These are phyloP conservation scores for Diglossa cyanea DNA, from an alignment of 2,797 vertebrate genomes.

Conservation along the genomic window DNA sequence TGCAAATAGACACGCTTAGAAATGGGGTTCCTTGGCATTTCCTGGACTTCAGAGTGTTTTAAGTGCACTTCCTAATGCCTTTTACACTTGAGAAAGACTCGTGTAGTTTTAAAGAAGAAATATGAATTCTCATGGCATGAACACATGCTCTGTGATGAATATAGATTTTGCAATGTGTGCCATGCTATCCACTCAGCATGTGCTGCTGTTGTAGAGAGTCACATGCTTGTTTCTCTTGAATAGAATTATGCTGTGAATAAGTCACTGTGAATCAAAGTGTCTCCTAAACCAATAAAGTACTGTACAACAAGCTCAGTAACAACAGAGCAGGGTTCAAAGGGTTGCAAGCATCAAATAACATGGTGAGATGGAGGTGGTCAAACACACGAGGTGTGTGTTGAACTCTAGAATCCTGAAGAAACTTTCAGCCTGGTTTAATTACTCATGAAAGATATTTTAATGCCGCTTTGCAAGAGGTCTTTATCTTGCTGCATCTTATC, in stretches of 20 bases:
- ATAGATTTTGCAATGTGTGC: neutral
- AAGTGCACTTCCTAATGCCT: neutral
- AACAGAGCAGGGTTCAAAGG: neutral
- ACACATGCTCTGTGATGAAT: neutral
- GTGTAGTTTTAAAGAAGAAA: neutral
- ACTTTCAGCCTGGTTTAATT: neutral
- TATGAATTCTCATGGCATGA: neutral
- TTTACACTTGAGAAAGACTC: neutral
- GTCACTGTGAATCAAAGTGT: neutral
- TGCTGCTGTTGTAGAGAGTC: neutral
- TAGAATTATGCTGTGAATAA: neutral
- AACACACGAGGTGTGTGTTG: neutral
- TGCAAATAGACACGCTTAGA: neutral
- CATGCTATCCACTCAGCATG: neutral
- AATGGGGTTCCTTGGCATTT: slow-evolving; percentile 28
- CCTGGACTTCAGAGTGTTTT: slow-evolving; percentile 1
- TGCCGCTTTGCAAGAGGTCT: neutral
- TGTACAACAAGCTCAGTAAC: neutral
- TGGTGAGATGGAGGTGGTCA: neutral
- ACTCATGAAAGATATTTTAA: neutral
- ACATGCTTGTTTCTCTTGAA: neutral
- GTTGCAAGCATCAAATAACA: neutral
- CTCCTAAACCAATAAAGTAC: neutral
- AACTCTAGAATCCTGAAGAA: neutral
- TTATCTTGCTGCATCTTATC: neutral